Percentiles rank a stretch among this genome's conserved stretches.
phyloP scores from a whole-genome alignment of 2,797 vertebrate species.

The Potorous gilbertii region DNA sequence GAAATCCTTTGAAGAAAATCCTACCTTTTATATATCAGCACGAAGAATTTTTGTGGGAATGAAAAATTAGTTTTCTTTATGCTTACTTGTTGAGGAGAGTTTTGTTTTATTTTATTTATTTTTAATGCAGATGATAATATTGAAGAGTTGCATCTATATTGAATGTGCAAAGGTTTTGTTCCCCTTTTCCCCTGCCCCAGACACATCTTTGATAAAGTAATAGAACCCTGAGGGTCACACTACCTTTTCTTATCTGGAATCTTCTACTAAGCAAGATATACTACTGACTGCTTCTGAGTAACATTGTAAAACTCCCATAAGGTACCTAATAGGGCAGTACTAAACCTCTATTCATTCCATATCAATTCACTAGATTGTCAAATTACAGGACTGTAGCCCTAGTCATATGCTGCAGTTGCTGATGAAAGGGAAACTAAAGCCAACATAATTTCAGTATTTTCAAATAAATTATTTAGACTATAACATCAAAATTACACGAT shows the following conservation, averaged over 20 bases:
- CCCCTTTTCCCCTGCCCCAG: not conserved
- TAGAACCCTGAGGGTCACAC: slow-evolving; percentile 21
- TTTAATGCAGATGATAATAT: not conserved
- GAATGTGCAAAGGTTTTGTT: not conserved
- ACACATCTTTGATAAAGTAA: slow-evolving; percentile 3
- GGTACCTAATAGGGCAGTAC: slow-evolving; percentile 50
- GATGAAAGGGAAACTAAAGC: slow-evolving; percentile 59
- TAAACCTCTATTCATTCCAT: slow-evolving; percentile 61
- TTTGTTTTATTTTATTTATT: not conserved
- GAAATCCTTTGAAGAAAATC: slow-evolving; percentile 14
- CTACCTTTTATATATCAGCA: not conserved
- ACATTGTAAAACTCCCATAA: slow-evolving; percentile 66
- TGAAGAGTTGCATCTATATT: slow-evolving; percentile 27
- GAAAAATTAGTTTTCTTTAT: slow-evolving; percentile 7
- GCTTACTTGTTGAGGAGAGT: not conserved
- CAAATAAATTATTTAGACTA: slow-evolving; percentile 71
- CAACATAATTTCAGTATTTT: slow-evolving; percentile 68
- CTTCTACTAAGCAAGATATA: not conserved
- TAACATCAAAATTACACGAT: slow-evolving; percentile 54
- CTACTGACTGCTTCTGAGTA: slow-evolving; percentile 62
- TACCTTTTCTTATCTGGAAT: not conserved
- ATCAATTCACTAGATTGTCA: slow-evolving; percentile 76
- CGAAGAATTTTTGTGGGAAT: not conserved
- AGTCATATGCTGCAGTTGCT: slow-evolving; percentile 51
- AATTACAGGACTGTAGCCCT: slow-evolving; percentile 68